These are phyloP conservation scores for Enoplosus armatus DNA, from an alignment of 2,797 vertebrate species.

Conservation along the genomic window DNA sequence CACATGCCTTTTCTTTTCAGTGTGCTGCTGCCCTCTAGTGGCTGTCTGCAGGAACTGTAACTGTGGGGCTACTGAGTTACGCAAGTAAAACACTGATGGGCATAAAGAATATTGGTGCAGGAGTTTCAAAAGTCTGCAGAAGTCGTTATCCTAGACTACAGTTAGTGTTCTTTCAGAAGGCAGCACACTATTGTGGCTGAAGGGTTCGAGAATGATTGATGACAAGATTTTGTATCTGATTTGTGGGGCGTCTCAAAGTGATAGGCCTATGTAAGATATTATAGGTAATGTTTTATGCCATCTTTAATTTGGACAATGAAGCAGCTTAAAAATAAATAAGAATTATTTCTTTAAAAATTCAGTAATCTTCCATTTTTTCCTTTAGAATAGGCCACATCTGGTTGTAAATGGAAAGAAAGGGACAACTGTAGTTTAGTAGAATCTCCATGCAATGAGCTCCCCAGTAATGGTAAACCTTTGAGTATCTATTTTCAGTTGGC, in stretches of 20 bases:
- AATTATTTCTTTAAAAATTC: slow-evolving; percentile 10
- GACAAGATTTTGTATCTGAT: not conserved
- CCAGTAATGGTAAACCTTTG: slow-evolving; percentile 26
- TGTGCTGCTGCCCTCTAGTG: slow-evolving; percentile 73
- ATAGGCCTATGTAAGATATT: not conserved
- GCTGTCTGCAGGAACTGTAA: slow-evolving; percentile 11
- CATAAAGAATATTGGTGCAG: not conserved
- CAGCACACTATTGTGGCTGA: not conserved
- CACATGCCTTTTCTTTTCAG: not conserved
- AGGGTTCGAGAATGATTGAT: not conserved
- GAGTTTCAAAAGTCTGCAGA: not conserved
- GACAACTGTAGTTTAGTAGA: not conserved
- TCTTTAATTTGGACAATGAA: not conserved
- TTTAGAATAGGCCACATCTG: not conserved
- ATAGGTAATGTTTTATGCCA: too few species aligned
- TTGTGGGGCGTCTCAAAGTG: not conserved
- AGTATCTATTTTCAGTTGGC: slow-evolving; percentile 34
- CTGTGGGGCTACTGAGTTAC: not conserved
- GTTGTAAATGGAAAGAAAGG: not conserved
- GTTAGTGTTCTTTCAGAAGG: not conserved
- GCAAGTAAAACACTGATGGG: not conserved
- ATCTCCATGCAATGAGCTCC: slow-evolving; percentile 24
- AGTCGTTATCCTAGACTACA: not conserved
- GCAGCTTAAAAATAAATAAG: not conserved
- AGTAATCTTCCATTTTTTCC: not conserved